Conservation (phyloP, 2,797 vertebrate genomes). For the Peromyscus nudipes region DNA sequence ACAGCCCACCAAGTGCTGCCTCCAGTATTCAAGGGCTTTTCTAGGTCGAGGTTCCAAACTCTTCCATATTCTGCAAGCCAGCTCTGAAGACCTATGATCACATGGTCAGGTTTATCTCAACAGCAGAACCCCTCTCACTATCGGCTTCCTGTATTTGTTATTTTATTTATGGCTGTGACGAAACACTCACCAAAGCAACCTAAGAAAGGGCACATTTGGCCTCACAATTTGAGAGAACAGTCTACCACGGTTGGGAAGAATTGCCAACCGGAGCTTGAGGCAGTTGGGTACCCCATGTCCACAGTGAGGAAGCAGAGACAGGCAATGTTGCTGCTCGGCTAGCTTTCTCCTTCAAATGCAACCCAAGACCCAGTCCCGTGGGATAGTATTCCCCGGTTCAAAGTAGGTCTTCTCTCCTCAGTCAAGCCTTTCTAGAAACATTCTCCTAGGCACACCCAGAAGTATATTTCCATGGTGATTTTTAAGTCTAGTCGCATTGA, state of each 20-base stretch:
- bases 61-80: neutral
- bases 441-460: neutral
- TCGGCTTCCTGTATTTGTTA: neutral
- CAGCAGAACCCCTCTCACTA: neutral
- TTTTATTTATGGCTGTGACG: neutral
- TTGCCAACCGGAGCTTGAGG: neutral
- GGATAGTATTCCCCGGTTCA: neutral
- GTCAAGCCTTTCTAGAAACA: neutral
- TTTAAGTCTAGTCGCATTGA: neutral
- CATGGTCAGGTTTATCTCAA: neutral
- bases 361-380: neutral
- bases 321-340: fast-evolving
- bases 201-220: neutral
- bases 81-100: neutral
- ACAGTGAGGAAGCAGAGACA: neutral
- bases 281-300: too few relatives aligned
- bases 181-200: neutral
- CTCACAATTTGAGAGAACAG: neutral
- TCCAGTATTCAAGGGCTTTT: neutral
- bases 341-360: neutral
- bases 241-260: neutral
- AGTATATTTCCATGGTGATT: neutral
- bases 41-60: neutral
- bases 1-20: neutral
- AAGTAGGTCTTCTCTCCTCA: neutral